A percentile compares a stretch with the other conserved stretches of the same genome.
Evolutionary conservation across 35 echinoderm and acorn worm genomes (phyloP).

Genomic region (Lytechinus variegatus): DNA sequence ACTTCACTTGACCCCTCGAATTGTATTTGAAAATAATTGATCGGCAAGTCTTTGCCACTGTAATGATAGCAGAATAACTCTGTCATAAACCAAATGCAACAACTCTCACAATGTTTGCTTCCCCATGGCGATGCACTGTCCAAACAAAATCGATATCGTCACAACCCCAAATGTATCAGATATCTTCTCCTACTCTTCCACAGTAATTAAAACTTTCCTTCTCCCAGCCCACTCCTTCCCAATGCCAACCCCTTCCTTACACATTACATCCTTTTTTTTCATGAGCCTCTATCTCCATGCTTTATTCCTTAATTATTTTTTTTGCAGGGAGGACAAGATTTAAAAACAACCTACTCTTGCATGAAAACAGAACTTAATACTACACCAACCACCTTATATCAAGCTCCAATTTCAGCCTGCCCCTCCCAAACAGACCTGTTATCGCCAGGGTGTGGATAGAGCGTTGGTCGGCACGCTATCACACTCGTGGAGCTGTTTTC

Average conservation of each 20-base stretch:
- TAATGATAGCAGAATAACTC: not conserved
- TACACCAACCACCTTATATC: not conserved
- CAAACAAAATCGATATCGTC: constrained; percentile 4
- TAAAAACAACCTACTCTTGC: not conserved
- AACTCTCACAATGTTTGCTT: not conserved
- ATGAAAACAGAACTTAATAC: constrained; percentile 3
- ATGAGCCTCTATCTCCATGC: not conserved
- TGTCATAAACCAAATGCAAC: not conserved
- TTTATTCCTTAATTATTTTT: not conserved
- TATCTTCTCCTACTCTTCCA: not conserved
- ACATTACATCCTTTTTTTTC: not conserved
- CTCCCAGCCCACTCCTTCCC: not conserved
- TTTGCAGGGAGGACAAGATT: not conserved
- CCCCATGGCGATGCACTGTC: not conserved
- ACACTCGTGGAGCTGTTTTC: constrained; percentile 9
- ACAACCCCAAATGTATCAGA: not conserved
- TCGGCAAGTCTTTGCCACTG: not conserved
- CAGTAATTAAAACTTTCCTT: not conserved
- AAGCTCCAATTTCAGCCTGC: not conserved
- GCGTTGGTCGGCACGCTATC: not conserved
- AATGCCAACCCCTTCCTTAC: not conserved
- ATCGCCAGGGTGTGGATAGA: not conserved
- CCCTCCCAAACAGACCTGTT: not conserved
- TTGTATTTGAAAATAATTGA: not conserved
- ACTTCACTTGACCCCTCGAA: not conserved